Evolutionary conservation across 2,113 vertebrate genomes (phyloP), one percentile per base, ranked within the genome.

Genomic region (Struthio camelus): DNA sequence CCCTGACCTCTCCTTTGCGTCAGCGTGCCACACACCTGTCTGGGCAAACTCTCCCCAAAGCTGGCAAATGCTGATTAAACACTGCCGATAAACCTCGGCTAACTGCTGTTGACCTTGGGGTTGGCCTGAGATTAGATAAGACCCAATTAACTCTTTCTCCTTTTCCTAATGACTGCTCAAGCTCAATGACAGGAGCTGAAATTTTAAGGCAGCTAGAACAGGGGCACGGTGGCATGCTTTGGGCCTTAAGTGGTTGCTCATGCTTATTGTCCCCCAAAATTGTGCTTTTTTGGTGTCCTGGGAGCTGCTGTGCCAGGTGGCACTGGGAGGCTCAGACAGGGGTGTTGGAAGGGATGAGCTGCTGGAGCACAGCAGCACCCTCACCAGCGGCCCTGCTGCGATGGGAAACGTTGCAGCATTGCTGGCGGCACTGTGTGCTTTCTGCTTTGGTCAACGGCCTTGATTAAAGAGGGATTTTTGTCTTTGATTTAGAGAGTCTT

Each of bases 401-500:
- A 78, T 80, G 77, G 78, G 82, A 3, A 4, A 11, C 17, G 27
- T 70, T 70, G 61, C 0, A 80, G 67, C 70, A 64, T 54, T 85
- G 82, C 72, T 85, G 79, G 90, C 7, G 1, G 53, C 27, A 82
- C 59, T 2, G 1, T 32, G 72, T 82, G 89, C 89, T 95, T 96
- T 95, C 87, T 95, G 90, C 85, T 87, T 80, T 67, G 93, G 96
- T 96, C 92, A 93, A 95, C 80, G 79, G 93, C 32, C 85, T 94
- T 96, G 92, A 96, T 96, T 96, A 95, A 96, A 96, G 93, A 90
- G 90, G 87, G 82, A 92, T 95, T 96, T 96, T 97, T 95, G 90
- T 94, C 95, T 97, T 97, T 97, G 94, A 97, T 96, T 96, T 95
- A 95, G 64, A 61, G 64, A 96, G 87, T 82, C 93, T 95, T 96